Evolutionary conservation across 2,113 vertebrate genomes (phyloP).

Genomic region (Ranitomeya variabilis): DNA sequence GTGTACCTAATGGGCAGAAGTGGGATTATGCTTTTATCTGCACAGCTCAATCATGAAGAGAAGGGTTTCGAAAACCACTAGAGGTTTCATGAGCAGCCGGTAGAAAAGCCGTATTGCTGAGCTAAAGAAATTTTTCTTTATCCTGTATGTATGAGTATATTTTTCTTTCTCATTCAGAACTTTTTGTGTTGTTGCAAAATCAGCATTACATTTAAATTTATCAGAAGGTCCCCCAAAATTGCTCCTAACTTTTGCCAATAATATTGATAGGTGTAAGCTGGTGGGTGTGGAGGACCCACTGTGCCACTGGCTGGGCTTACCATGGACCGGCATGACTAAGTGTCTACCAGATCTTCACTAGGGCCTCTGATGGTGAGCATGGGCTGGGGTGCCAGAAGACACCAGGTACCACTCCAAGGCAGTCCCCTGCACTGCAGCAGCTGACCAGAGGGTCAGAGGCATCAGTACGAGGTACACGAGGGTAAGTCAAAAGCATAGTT

Average conservation of each 20-base stretch:
- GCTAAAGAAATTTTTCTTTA: slow-evolving; percentile 11
- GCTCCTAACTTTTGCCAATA: not conserved
- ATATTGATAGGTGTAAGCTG: not conserved
- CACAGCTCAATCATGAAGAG: slow-evolving; percentile 55
- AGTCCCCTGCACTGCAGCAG: too few species aligned
- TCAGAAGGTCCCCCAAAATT: not conserved
- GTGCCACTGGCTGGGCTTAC: too few species aligned
- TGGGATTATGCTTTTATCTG: slow-evolving; percentile 58
- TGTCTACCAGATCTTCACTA: too few species aligned
- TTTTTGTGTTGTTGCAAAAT: not conserved
- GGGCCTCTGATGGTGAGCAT: too few species aligned
- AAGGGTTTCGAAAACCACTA: slow-evolving; percentile 50
- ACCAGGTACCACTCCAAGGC: too few species aligned
- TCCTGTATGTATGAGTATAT: not conserved
- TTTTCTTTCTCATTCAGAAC: not conserved
- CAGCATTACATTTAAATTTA: not conserved
- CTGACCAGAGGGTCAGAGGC: too few species aligned
- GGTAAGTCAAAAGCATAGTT: too few species aligned
- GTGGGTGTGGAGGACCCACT: too few species aligned
- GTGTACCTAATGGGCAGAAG: slow-evolving; percentile 57
- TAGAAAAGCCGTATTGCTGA: slow-evolving; percentile 52
- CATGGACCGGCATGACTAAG: too few species aligned
- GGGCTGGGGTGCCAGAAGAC: too few species aligned
- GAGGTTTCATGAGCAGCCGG: slow-evolving; percentile 51
- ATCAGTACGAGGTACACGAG: too few species aligned